Evolutionary conservation across 2,113 vertebrate species (phyloP).

Genomic region (Tachuris rubrigastra): DNA sequence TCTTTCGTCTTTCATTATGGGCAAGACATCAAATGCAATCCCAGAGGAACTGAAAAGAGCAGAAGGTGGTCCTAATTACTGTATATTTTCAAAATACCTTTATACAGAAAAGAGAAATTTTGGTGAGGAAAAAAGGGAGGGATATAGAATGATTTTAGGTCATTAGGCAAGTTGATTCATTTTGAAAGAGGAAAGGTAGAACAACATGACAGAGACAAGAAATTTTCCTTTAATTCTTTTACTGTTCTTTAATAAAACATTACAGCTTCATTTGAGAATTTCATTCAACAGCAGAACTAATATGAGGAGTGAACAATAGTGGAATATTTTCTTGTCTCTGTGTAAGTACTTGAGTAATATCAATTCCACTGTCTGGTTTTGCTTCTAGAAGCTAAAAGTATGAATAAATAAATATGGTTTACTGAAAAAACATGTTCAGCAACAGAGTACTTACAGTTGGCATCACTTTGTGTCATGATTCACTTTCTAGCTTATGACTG

Average conservation of each 20-base stretch:
- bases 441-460: background rate
- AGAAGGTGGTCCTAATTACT: background rate
- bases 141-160: background rate
- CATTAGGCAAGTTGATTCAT: background rate
- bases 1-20: background rate
- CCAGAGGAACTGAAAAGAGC: background rate
- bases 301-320: background rate
- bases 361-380: background rate
- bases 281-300: background rate
- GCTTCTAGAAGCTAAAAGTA: background rate
- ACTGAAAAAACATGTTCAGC: background rate
- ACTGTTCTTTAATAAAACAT: background rate
- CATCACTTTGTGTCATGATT: background rate
- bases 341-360: background rate
- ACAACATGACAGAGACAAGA: background rate
- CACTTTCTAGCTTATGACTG: background rate
- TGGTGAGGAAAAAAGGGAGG: background rate
- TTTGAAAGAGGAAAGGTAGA: background rate
- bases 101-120: background rate
- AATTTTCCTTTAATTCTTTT: background rate
- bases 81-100: constrained; percentile 13
- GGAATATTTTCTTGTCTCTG: background rate
- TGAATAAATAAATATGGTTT: background rate
- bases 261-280: background rate
- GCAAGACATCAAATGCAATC: background rate